Conservation (phyloP, 2,113 vertebrate genomes). For the Egretta garzetta region DNA sequence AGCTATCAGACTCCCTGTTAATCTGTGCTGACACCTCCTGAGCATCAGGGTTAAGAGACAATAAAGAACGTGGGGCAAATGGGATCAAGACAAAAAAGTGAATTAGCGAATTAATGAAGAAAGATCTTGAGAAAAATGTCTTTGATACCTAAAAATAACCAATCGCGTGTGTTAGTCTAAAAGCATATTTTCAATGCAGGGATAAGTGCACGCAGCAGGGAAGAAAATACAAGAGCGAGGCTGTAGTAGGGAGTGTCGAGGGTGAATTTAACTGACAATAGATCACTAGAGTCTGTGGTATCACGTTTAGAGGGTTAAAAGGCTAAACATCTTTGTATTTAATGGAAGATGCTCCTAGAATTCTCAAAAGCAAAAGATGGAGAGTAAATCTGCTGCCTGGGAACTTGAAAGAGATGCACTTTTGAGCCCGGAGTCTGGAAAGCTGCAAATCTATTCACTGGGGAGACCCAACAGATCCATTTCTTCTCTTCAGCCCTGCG, state of each 20-base stretch:
- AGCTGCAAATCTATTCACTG: not conserved
- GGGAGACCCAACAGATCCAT: not conserved
- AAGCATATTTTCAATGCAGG: slow-evolving; percentile 61
- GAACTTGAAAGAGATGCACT: slow-evolving; percentile 47
- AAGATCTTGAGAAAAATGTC: slow-evolving; percentile 58
- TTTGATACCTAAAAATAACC: slow-evolving; percentile 68
- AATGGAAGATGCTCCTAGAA: slow-evolving; percentile 58
- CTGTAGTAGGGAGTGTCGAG: slow-evolving; percentile 23
- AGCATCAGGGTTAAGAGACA: slow-evolving; percentile 56
- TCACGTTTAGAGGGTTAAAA: slow-evolving; percentile 52
- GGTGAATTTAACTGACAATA: slow-evolving; percentile 69
- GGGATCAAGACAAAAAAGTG: slow-evolving; percentile 57
- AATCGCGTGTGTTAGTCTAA: slow-evolving; percentile 42
- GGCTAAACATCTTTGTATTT: slow-evolving; percentile 52
- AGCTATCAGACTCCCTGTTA: slow-evolving; percentile 56
- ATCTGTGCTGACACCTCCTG: slow-evolving; percentile 55
- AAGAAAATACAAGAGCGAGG: slow-evolving; percentile 48
- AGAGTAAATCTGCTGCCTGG: slow-evolving; percentile 47
- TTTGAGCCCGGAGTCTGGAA: not conserved
- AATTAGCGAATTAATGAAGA: slow-evolving; percentile 71
- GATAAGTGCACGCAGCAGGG: slow-evolving; percentile 58
- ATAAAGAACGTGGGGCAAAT: slow-evolving; percentile 56
- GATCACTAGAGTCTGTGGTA: slow-evolving; percentile 53
- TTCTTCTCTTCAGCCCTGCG: not conserved
- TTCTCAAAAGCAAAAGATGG: slow-evolving; percentile 51